phyloP scores from a whole-genome alignment of 2,888 invertebrate genomes.

The Nebria brevicollis region DNA sequence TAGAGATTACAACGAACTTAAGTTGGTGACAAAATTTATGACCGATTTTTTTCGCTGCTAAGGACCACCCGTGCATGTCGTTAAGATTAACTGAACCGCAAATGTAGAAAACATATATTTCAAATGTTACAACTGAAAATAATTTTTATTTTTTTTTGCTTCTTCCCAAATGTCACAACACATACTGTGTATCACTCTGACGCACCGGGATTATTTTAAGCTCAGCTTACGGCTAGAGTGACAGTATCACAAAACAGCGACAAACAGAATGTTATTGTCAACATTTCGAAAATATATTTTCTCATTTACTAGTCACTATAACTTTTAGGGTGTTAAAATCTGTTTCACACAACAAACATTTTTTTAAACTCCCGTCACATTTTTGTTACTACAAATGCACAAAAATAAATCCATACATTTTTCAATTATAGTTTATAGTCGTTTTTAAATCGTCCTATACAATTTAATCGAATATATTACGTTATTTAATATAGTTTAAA shows the following conservation, averaged over 20 bases:
- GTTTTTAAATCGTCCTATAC: no score
- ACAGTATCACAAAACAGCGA: background rate
- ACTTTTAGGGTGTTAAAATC: no score
- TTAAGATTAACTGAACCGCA: slow-evolving; percentile 13
- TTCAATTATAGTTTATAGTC: no score
- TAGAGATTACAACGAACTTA: background rate
- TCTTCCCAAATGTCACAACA: background rate
- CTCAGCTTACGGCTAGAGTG: background rate
- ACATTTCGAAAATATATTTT: background rate
- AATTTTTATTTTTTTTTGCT: background rate
- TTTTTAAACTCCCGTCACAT: no score
- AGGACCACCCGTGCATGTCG: slow-evolving; percentile 2
- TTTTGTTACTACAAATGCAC: no score
- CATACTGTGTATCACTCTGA: slow-evolving; percentile 1
- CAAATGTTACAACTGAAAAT: slow-evolving; percentile 7
- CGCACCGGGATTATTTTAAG: background rate
- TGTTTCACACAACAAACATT: no score
- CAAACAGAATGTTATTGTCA: background rate
- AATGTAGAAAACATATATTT: slow-evolving; percentile 19
- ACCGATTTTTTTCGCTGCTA: background rate
- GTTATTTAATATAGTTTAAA: no score
- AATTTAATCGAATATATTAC: no score
- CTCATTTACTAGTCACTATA: background rate
- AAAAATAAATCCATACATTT: no score
- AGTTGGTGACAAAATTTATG: background rate